A percentile compares a stretch with the other conserved stretches of the same genome.
Evolutionary conservation across 2,888 invertebrate species (phyloP).

Genomic region (Trachelus stipa): DNA sequence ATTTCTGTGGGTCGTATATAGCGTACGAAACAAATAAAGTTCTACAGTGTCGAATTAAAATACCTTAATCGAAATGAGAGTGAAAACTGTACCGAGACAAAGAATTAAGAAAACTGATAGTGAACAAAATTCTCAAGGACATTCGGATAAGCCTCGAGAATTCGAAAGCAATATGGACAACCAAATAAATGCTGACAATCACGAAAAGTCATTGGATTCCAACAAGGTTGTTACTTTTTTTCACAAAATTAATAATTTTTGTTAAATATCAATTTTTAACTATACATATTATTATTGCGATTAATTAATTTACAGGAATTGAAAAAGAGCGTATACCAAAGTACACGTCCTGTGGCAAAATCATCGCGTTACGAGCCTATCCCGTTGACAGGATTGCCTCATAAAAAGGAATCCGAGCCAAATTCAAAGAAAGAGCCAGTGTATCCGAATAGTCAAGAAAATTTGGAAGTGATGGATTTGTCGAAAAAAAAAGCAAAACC

Average conservation of each 20-base stretch:
- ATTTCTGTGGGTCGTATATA: background rate
- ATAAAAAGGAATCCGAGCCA: background rate
- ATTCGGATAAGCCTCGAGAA: background rate
- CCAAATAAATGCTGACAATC: background rate
- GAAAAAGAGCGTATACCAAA: background rate
- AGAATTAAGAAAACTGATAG: background rate
- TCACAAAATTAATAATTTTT: background rate
- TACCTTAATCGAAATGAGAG: conserved; percentile 42
- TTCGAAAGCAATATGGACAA: background rate
- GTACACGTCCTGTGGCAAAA: background rate
- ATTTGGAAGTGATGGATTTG: conserved; percentile 40
- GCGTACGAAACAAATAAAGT: background rate
- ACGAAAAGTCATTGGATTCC: background rate
- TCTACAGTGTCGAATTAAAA: background rate
- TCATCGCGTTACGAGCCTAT: background rate
- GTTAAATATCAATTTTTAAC: background rate
- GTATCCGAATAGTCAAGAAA: background rate
- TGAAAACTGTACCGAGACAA: conserved; percentile 53
- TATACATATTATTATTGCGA: background rate
- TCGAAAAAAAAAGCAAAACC: conserved; percentile 34
- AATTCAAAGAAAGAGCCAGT: background rate
- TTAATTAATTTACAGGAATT: background rate
- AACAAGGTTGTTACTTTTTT: background rate
- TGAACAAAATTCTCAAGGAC: background rate
- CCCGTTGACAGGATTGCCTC: background rate